Conservation (phyloP, 2,113 vertebrate species). For the Clarias gariepinus region DNA sequence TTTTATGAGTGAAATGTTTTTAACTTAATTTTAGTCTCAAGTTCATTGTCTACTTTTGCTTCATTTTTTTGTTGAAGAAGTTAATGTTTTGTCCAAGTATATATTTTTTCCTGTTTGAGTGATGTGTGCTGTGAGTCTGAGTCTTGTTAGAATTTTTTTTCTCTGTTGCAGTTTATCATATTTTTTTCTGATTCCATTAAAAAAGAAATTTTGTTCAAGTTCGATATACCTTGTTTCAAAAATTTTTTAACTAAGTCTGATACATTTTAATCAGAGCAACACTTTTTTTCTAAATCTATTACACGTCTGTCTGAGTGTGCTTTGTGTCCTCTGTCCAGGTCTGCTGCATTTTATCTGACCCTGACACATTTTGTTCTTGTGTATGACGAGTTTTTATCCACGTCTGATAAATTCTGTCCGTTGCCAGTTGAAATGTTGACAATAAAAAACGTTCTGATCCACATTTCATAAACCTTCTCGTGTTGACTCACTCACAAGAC, state of each 20-base stretch:
- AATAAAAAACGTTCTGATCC: not conserved
- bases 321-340: not conserved
- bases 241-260: not conserved
- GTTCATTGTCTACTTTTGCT: not conserved
- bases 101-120: not conserved
- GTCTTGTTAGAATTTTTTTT: too few species aligned
- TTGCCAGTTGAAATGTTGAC: not conserved
- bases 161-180: not conserved
- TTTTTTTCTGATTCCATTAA: not conserved
- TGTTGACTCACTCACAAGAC: not conserved
- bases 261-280: not conserved
- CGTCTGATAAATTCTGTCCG: not conserved
- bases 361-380: too few species aligned
- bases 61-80: not conserved
- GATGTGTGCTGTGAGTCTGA: not conserved
- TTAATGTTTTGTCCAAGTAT: not conserved
- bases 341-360: not conserved
- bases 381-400: too few species aligned
- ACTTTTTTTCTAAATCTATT: not conserved
- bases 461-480: not conserved
- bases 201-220: too few species aligned
- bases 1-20: too few species aligned
- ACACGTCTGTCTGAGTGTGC: not conserved
- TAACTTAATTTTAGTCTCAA: too few species aligned
- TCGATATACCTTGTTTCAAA: not conserved